Evolutionary conservation across 2,888 invertebrate species (phyloP), one percentile per base, ranked within the genome.

Genomic region (Sinopyrophorus schimmeli): DNA sequence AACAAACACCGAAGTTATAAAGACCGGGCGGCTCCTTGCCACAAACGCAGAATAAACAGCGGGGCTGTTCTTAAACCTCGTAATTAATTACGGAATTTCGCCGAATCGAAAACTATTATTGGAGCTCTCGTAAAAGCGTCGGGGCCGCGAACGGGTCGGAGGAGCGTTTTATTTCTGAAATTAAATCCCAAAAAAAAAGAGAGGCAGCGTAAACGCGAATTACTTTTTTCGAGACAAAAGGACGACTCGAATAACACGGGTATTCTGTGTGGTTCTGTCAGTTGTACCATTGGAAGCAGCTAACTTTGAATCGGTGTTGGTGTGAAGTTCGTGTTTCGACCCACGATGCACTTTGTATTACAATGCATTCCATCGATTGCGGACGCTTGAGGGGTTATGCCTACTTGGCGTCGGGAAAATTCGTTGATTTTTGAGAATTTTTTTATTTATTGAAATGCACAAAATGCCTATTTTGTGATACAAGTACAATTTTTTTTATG

Each of bases 1-100:
- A 71, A 72, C 72, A 72, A 72, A 70, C 68, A 70, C 62, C 60
- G 65, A 67, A 67, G 69, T 68, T 70, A 68, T 70, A 69, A 68
- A 71, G 69, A 65, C 67, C 64, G 62, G 52, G 54, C 60, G 59
- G 62, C 59, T 61, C 55, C 60, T 60, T 60, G 60, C 66, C 66
- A 55, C 67, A 65, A 65, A 65, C 61, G 59, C 63, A 65, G 65
- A 66, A 64, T 67, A 67, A 67, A 68, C 67, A 67, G 58, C 50
- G 50, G 46, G n/a, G 39, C 47, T 57, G 54, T 58, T 68, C 68
- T 65, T 61, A 61, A 63, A 62, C 64, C 63, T 64, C 58, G 65
- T 69, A 70, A 71, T 70, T 69, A 70, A 71, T 70, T 69, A 70
- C 65, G 61, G 62, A 68, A 67, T 65, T 67, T 63, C 66, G 62